Conservation (phyloP, 64 coral and sea anemone genomes). For the Catalaphyllia jardinei region DNA sequence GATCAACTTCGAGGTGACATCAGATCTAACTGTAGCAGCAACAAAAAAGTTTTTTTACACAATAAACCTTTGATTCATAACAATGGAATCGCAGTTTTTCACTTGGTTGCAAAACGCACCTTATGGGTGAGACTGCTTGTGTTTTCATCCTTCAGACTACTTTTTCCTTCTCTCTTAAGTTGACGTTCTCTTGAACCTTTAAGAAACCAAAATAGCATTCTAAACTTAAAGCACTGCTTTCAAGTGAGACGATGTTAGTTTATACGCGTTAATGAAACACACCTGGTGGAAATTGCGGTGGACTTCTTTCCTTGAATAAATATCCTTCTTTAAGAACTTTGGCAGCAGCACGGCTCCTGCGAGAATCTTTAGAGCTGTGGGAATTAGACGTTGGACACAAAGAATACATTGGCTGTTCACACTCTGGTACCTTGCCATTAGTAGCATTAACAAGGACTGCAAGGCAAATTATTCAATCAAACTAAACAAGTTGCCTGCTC, state of each 20-base stretch:
- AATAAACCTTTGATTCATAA: no score
- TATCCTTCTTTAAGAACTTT: slow-evolving; percentile 61
- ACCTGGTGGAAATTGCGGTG: slow-evolving; percentile 49
- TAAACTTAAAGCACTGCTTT: background rate
- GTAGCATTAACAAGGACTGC: no score
- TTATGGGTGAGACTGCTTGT: background rate
- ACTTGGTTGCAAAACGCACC: background rate
- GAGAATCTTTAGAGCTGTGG: slow-evolving; percentile 48
- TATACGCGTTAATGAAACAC: background rate
- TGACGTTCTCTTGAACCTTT: background rate
- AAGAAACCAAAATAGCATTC: background rate
- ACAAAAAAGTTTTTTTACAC: no score
- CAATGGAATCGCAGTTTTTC: no score
- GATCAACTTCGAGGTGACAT: no score
- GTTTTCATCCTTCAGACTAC: background rate
- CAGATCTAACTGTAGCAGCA: no score
- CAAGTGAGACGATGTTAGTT: background rate
- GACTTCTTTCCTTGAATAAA: slow-evolving; percentile 56
- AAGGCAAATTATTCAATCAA: background rate
- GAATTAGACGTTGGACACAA: background rate
- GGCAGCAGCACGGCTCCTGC: slow-evolving; percentile 55
- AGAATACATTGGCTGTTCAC: background rate
- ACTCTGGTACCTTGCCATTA: background rate
- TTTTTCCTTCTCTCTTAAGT: background rate
- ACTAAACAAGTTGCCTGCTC: background rate